A percentile compares a stretch with the other conserved stretches of the same genome.
Conservation (phyloP, 2,888 invertebrate species). For the Dexiosoma caninum region DNA sequence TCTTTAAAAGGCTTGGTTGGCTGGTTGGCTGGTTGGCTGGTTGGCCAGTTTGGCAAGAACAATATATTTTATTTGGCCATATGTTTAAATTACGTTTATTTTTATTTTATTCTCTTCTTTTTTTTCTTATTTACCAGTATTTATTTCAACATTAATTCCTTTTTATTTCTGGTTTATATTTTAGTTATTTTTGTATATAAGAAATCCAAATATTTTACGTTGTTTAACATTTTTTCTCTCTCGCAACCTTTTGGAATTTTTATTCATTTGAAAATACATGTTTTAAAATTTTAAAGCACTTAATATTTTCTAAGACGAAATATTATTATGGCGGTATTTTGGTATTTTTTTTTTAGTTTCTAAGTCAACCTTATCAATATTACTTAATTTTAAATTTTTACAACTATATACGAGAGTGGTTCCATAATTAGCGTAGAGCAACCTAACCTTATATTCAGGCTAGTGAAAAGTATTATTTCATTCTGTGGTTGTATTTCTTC, state of each 20-base stretch:
- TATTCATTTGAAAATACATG: not conserved
- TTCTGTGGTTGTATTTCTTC: too few species aligned
- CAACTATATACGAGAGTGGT: not conserved
- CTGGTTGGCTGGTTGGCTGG: not conserved
- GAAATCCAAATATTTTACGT: not conserved
- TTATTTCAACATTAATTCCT: not conserved
- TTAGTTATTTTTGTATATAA: not conserved
- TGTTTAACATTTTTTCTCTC: not conserved
- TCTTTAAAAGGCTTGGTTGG: slow-evolving; percentile 37
- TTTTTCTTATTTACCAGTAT: not conserved
- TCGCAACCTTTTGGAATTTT: not conserved
- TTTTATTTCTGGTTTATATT: slow-evolving; percentile 19
- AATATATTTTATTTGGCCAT: slow-evolving; percentile 34
- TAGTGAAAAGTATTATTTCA: too few species aligned
- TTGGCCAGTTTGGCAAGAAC: slow-evolving; percentile 12
- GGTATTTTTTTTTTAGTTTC: not conserved
- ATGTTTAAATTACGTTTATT: slow-evolving; percentile 38
- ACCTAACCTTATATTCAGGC: too few species aligned
- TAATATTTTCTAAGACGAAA: not conserved
- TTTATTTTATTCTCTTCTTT: not conserved
- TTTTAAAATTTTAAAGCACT: not conserved
- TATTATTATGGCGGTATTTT: not conserved
- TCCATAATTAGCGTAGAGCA: not conserved
- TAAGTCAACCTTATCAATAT: slow-evolving; percentile 14
- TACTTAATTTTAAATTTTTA: not conserved